Percentiles rank a stretch among this genome's conserved stretches.
phyloP scores from a whole-genome alignment of 2,888 invertebrate genomes.

The Agrotis segetum region DNA sequence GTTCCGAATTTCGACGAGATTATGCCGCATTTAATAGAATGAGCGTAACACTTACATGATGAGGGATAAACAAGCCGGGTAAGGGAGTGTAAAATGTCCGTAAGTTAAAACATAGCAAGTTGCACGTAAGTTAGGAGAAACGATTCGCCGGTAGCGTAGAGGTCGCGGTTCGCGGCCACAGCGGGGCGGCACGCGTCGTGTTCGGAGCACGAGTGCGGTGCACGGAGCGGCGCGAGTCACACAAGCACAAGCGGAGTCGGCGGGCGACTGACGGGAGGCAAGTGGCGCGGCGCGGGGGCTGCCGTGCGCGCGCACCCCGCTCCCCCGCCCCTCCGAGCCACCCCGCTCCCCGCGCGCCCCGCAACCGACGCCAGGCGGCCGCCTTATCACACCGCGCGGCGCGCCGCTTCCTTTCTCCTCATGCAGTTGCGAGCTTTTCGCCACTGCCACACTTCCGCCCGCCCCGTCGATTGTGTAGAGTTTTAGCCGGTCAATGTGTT shows the following conservation, averaged over 20 bases:
- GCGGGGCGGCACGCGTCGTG: constrained; percentile 90
- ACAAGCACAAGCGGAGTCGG: constrained; percentile 91
- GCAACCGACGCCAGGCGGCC: constrained; percentile 85
- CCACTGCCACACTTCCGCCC: constrained; percentile 90
- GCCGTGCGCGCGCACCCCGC: constrained; percentile 87
- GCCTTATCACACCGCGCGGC: constrained; percentile 89
- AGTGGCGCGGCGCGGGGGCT: constrained; percentile 86
- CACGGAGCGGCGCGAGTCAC: constrained; percentile 91
- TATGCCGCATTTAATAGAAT: constrained; percentile 85
- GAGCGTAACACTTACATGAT: constrained; percentile 90
- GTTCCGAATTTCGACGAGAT: constrained; percentile 88
- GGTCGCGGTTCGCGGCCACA: constrained; percentile 92
- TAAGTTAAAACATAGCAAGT: constrained; percentile 89
- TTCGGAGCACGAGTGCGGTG: constrained; percentile 90
- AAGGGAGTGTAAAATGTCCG: constrained; percentile 87
- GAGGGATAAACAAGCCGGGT: constrained; percentile 90
- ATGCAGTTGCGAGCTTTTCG: constrained; percentile 90
- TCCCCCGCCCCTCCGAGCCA: constrained; percentile 65
- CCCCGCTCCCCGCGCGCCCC: constrained; percentile 75
- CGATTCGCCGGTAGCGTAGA: constrained; percentile 91
- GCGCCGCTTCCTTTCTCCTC: constrained; percentile 90
- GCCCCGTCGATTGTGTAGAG: constrained; percentile 84
- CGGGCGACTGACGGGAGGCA: constrained; percentile 91
- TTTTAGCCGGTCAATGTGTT: constrained; percentile 85
- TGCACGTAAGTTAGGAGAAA: constrained; percentile 89